Conservation (phyloP, 2,113 vertebrate species). For the Barnardius zonarius region DNA sequence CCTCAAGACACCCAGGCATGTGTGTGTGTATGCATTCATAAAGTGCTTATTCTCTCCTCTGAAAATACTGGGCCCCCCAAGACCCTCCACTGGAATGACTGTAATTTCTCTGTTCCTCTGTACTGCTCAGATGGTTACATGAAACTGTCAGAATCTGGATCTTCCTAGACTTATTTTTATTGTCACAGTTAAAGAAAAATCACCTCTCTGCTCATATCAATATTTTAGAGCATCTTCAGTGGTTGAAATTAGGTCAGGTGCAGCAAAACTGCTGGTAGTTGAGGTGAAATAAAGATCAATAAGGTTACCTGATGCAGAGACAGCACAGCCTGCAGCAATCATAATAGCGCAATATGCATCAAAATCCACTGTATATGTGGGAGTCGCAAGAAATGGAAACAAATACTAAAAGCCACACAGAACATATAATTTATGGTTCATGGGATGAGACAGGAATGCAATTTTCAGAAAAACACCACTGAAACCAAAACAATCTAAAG, state of each 20-base stretch:
- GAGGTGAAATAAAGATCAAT: slow-evolving; percentile 50
- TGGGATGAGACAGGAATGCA: slow-evolving; percentile 44
- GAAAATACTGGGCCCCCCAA: neutral
- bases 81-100: neutral
- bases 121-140: neutral
- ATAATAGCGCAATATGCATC: slow-evolving; percentile 49
- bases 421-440: slow-evolving; percentile 48
- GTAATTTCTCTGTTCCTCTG: neutral
- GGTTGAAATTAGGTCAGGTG: slow-evolving; percentile 45
- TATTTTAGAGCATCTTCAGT: slow-evolving; percentile 17
- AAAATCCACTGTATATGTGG: neutral
- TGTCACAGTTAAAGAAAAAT: slow-evolving; percentile 15
- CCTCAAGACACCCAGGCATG: neutral
- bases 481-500: slow-evolving; percentile 42
- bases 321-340: slow-evolving; percentile 36
- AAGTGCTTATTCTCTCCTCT: neutral
- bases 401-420: slow-evolving; percentile 11
- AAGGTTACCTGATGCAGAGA: slow-evolving; percentile 23
- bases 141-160: neutral
- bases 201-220: slow-evolving; percentile 2
- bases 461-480: slow-evolving; percentile 19
- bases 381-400: slow-evolving; percentile 25
- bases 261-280: slow-evolving; percentile 27
- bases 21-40: neutral
- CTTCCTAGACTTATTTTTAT: neutral